These are phyloP conservation scores for Limanda limanda DNA, from an alignment of 2,113 vertebrate genomes.

Conservation along the genomic window DNA sequence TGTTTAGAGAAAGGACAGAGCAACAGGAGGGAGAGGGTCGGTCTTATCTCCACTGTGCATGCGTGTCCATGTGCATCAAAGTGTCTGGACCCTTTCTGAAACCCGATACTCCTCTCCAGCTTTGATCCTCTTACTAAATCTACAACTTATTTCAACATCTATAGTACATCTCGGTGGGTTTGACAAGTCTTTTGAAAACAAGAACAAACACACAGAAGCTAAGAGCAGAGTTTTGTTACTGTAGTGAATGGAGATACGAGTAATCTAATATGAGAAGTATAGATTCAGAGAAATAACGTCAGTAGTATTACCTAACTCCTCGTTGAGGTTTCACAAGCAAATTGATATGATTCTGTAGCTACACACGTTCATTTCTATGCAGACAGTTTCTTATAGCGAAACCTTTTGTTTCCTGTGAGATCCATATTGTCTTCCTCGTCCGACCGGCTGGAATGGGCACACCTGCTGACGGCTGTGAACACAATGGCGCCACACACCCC, in stretches of 20 bases:
- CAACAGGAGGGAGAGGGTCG: background rate
- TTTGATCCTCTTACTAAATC: background rate
- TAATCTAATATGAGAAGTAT: background rate
- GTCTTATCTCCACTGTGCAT: constrained; percentile 49
- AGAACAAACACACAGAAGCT: too few relatives aligned
- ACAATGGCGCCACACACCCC: constrained; percentile 6
- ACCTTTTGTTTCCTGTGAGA: background rate
- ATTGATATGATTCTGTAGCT: background rate
- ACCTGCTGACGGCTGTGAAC: constrained; percentile 34
- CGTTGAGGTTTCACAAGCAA: too few relatives aligned
- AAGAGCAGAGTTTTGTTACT: too few relatives aligned
- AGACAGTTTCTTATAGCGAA: background rate
- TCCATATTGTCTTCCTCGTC: constrained; percentile 2
- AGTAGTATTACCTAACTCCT: too few relatives aligned
- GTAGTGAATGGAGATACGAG: too few relatives aligned
- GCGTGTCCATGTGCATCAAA: background rate
- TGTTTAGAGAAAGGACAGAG: constrained; percentile 1
- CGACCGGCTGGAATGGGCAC: constrained; percentile 25
- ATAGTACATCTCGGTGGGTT: background rate
- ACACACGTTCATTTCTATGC: background rate
- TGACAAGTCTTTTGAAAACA: background rate
- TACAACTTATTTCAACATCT: background rate
- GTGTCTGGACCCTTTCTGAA: background rate
- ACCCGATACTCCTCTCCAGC: background rate
- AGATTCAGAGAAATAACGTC: too few relatives aligned